These are phyloP conservation scores for Staurois parvus DNA, from an alignment of 2,797 vertebrate genomes.

Conservation along the genomic window DNA sequence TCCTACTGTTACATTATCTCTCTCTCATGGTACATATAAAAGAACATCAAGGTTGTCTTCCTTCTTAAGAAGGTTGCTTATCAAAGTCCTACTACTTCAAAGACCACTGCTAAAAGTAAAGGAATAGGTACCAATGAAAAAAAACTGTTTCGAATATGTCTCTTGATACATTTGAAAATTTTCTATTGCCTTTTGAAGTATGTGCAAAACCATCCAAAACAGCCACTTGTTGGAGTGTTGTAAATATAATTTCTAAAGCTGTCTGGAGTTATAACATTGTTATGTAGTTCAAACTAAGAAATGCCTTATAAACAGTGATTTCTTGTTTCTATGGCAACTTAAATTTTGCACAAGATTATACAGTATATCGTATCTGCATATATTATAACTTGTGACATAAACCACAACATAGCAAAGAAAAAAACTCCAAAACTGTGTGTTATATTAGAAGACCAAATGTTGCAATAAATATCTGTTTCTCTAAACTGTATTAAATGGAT, in stretches of 20 bases:
- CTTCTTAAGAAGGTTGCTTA: constrained; percentile 33
- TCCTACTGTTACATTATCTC: background rate
- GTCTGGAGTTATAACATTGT: background rate
- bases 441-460: no score
- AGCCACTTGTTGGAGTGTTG: background rate
- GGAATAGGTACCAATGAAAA: background rate
- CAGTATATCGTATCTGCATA: background rate
- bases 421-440: background rate
- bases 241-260: background rate
- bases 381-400: background rate
- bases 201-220: background rate
- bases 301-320: background rate
- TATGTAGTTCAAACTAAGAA: background rate
- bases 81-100: constrained; percentile 14
- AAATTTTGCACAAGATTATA: background rate
- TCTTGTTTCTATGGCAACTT: constrained; percentile 5
- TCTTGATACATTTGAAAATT: background rate
- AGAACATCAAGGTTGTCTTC: constrained; percentile 21
- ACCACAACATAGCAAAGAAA: background rate
- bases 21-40: constrained; percentile 13
- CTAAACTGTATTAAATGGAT: no score
- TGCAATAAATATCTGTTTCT: no score
- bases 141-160: background rate
- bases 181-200: background rate
- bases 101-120: background rate